These are phyloP conservation scores for Mesembrinibis cayennensis DNA, from an alignment of 2,113 vertebrate species.

Conservation along the genomic window DNA sequence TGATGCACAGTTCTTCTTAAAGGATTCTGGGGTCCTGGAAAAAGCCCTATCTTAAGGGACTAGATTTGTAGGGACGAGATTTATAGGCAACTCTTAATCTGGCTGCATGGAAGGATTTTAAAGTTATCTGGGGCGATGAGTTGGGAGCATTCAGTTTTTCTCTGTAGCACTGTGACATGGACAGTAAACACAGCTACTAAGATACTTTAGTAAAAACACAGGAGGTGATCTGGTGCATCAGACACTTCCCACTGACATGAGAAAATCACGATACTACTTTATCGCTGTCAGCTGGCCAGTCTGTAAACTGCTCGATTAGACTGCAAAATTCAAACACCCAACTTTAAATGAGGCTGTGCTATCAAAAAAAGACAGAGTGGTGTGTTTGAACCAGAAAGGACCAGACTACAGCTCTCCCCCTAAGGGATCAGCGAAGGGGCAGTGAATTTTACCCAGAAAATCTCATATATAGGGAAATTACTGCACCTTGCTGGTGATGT, in stretches of 20 bases:
- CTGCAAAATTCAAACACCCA: not conserved
- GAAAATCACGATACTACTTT: not conserved
- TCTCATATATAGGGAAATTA: not conserved
- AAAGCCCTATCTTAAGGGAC: not conserved
- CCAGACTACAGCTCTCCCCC: not conserved
- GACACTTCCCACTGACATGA: not conserved
- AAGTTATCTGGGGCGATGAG: not conserved
- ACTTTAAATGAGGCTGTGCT: not conserved
- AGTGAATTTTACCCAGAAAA: not conserved
- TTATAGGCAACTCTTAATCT: not conserved
- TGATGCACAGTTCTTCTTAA: not conserved
- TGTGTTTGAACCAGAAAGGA: not conserved
- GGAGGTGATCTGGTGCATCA: not conserved
- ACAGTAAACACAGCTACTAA: not conserved
- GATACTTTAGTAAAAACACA: not conserved
- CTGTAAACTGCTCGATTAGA: not conserved
- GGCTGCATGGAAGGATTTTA: not conserved
- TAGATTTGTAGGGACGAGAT: not conserved
- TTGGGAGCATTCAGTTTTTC: not conserved
- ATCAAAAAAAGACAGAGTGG: not conserved
- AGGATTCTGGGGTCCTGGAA: not conserved
- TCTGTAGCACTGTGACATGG: not conserved
- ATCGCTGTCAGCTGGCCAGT: not conserved
- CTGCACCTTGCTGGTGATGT: not conserved
- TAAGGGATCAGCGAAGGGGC: not conserved